Percentiles rank a stretch among this genome's conserved stretches.
phyloP scores from a whole-genome alignment of 2,797 vertebrate genomes.

The Rhinophrynus dorsalis region DNA sequence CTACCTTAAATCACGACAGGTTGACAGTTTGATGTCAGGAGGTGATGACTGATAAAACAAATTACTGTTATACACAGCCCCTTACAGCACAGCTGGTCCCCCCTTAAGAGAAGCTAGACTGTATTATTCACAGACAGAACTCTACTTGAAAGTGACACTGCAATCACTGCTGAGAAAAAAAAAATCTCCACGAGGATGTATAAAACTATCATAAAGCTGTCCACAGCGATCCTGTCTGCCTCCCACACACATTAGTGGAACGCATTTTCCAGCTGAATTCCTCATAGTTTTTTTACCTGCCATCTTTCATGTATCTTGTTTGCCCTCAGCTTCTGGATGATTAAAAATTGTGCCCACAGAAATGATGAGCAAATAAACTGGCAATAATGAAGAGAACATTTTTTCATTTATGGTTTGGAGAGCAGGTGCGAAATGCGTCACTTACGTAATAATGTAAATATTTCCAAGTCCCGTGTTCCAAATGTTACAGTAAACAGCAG shows the following conservation, averaged over 20 bases:
- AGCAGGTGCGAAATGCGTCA: neutral
- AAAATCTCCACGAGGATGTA: constrained; percentile 8
- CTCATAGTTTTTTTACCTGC: neutral
- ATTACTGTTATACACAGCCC: constrained; percentile 1
- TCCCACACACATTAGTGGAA: constrained; percentile 3
- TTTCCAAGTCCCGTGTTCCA: neutral
- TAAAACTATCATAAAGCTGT: constrained; percentile 31
- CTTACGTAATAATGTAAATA: neutral
- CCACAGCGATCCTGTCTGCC: constrained; percentile 8
- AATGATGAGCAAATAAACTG: neutral
- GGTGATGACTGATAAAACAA: constrained; percentile 31
- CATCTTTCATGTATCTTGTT: neutral
- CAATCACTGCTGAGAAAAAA: constrained; percentile 11
- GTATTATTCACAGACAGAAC: constrained; percentile 3
- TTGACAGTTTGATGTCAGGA: constrained; percentile 27
- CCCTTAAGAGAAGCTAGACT: constrained; percentile 2
- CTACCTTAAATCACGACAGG: constrained; percentile 19
- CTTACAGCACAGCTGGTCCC: constrained; percentile 9
- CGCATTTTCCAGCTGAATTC: neutral
- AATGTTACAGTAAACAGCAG: neutral
- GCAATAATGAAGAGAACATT: neutral
- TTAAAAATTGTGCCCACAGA: neutral
- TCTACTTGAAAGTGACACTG: constrained; percentile 11
- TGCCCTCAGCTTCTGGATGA: neutral
- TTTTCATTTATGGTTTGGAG: neutral